Conservation (phyloP, 1,140 invertebrate species). For the Brachionus manjavacas region DNA sequence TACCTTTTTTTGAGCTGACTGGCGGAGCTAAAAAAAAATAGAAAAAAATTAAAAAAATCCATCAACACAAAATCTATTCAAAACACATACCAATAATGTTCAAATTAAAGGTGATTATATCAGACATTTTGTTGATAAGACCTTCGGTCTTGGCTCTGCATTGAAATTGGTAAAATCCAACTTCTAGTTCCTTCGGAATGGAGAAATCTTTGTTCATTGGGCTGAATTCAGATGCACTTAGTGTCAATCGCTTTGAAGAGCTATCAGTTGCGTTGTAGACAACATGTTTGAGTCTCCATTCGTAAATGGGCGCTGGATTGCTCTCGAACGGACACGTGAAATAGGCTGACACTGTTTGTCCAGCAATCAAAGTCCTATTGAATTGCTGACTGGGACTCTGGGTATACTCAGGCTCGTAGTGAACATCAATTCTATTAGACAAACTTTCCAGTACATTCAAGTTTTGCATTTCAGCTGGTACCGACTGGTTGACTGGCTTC, state of each 20-base stretch:
- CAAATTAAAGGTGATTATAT: not conserved
- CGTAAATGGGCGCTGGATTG: not conserved
- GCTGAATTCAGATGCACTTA: not conserved
- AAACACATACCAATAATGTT: slow-evolving; percentile 16
- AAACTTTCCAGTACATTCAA: not conserved
- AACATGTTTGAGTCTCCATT: slow-evolving; percentile 24
- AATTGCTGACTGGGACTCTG: not conserved
- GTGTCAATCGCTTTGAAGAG: not conserved
- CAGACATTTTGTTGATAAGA: not conserved
- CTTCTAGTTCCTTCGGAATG: slow-evolving; percentile 24
- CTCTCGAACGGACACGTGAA: slow-evolving; percentile 33
- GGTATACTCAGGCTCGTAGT: not conserved
- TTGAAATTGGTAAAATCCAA: slow-evolving; percentile 34
- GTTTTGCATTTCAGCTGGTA: not conserved
- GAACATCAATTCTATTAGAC: slow-evolving; percentile 22
- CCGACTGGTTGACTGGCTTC: not conserved
- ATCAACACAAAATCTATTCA: not conserved
- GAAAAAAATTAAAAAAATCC: not conserved
- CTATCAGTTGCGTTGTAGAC: not conserved
- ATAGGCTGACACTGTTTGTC: not conserved
- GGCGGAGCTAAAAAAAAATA: slow-evolving; percentile 17
- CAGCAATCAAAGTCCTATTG: slow-evolving; percentile 24
- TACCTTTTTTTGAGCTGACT: slow-evolving; percentile 28
- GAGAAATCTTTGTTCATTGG: not conserved
- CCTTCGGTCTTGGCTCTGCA: slow-evolving; percentile 1